phyloP scores from a whole-genome alignment of 2,888 invertebrate species.

The Halocaridina rubra region DNA sequence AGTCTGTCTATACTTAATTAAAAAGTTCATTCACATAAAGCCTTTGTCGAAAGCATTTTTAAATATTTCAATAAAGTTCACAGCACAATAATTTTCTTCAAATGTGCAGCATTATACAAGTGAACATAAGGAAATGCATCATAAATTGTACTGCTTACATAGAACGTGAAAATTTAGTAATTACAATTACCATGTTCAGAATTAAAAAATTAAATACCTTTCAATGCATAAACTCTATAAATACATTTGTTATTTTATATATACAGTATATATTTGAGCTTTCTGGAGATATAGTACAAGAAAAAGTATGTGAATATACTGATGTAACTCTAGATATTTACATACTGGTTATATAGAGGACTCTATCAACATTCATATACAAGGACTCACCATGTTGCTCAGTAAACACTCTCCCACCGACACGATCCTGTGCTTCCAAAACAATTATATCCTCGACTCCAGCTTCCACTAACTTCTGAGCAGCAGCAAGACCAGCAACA shows the following conservation, averaged over 20 bases:
- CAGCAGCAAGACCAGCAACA: conserved; percentile 50
- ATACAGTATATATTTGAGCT: too few relatives aligned
- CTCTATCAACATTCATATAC: too few relatives aligned
- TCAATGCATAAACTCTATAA: not conserved
- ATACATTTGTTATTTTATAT: not conserved
- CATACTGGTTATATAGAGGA: too few relatives aligned
- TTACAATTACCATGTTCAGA: not conserved
- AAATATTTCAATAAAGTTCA: too few relatives aligned
- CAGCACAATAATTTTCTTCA: too few relatives aligned
- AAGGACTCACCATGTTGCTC: conserved; percentile 39
- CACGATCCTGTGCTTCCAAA: conserved; percentile 51
- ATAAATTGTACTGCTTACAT: not conserved
- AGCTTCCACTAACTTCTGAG: conserved; percentile 23
- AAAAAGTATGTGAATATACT: too few relatives aligned
- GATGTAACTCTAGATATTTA: too few relatives aligned
- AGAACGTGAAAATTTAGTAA: not conserved
- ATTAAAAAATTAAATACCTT: not conserved
- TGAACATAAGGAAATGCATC: not conserved
- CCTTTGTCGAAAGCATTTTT: too few relatives aligned
- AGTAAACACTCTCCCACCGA: conserved; percentile 53
- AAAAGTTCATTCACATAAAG: too few relatives aligned
- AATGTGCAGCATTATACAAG: too few relatives aligned
- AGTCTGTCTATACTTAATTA: too few relatives aligned
- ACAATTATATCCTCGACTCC: conserved; percentile 48
- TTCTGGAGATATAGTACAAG: too few relatives aligned